Base-by-base conservation (phyloP, 2,113 vertebrate genomes). In the Suricata suricatta region DNA sequence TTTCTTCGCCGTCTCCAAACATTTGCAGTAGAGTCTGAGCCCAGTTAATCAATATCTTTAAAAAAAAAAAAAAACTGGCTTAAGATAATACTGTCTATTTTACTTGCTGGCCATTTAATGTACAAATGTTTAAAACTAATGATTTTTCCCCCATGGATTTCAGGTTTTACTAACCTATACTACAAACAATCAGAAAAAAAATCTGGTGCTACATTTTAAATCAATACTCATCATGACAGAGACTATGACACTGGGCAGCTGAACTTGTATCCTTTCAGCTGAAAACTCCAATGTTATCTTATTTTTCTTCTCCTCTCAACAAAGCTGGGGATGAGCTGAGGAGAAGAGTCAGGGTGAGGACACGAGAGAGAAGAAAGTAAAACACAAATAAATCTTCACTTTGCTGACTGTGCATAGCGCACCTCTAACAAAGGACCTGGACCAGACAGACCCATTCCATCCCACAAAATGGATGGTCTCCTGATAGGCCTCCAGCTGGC, bases 41-140 rank as follows among this genome's bases (percentile, higher is more conserved):
- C 35, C 57, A 68, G 38, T 21, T 85, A 87, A 80, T 88, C 90
- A 33, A 94, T 80, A 92, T 1, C 90, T 96, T 50, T 50, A 35
- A 89, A 94, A 98, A 80, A 63, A 35, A 89, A 94, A 98, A 80
- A 63, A 52, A 47, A 29, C 15, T 33, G 47, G 52, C 38, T 92
- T 47, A 96, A 71, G 74, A 88, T 68, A 95, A 97, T 33, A 50
- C 27, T 60, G 12, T 69, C 91, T 93, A 27, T 81, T 76, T 93
- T 33, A 71, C 69, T 90, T 94, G 82, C 60, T 31, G 35, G 33
- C 15, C 74, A 95, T 71, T 84, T 91, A 88, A 83, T 79, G 50
- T 50, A 84, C 50, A 87, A 64, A 96, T 69, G 79, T 96, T 88
- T 86, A 47, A 92, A 93, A 90, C 54, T 17, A 89, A 54, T 90